Evolutionary conservation across 2,797 vertebrate species (phyloP).

Genomic region (Ammospiza maritima): DNA sequence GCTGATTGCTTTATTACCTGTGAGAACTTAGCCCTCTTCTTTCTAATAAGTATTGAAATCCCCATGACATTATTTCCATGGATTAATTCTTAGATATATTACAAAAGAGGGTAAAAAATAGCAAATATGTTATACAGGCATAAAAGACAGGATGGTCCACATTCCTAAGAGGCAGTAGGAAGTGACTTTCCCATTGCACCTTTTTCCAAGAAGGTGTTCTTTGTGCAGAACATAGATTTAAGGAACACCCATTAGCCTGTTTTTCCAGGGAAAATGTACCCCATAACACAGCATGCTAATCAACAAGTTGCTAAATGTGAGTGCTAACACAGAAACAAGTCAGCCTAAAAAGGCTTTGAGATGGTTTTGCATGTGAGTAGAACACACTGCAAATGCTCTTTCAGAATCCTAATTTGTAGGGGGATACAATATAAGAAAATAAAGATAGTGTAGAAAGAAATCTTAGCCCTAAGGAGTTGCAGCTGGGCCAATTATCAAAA

Average conservation of each 20-base stretch:
- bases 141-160: not conserved
- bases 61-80: not conserved
- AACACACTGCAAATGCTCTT: not conserved
- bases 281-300: not conserved
- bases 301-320: not conserved
- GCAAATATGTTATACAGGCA: not conserved
- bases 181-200: not conserved
- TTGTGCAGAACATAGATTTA: not conserved
- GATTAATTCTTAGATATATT: not conserved
- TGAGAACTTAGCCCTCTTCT: not conserved
- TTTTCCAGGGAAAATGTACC: not conserved
- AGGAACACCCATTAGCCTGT: not conserved
- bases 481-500: not conserved
- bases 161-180: not conserved
- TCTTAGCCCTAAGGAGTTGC: not conserved
- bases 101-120: not conserved
- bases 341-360: not conserved
- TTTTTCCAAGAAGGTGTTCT: not conserved
- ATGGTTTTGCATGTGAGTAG: not conserved
- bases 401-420: not conserved
- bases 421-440: not conserved
- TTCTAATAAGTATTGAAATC: not conserved
- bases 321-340: not conserved
- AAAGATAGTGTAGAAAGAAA: not conserved
- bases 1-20: not conserved